phyloP scores from a whole-genome alignment of 2,888 invertebrate genomes.

The Cerastis rubricosa region DNA sequence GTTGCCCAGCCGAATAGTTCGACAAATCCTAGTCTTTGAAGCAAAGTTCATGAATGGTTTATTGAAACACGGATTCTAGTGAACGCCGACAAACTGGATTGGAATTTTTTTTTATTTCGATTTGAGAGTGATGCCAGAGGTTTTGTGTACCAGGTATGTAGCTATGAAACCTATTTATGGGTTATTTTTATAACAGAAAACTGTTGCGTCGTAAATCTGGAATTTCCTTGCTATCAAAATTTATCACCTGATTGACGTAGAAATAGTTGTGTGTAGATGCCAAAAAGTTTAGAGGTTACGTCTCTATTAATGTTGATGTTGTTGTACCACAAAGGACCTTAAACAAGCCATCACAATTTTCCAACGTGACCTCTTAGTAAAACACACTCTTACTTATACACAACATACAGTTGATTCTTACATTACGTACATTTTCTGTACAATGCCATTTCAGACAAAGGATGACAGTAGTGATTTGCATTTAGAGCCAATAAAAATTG shows the following conservation, averaged over 20 bases:
- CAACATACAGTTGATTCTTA: neutral
- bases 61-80: slow-evolving; percentile 18
- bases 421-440: neutral
- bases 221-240: slow-evolving; percentile 56
- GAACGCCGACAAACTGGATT: neutral
- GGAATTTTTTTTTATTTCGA: neutral
- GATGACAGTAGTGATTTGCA: neutral
- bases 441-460: neutral
- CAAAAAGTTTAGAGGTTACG: slow-evolving; percentile 26
- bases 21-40: slow-evolving; percentile 11
- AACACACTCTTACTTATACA: neutral
- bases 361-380: neutral
- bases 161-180: slow-evolving; percentile 35
- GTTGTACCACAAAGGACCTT: neutral
- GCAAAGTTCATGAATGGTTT: slow-evolving; percentile 27
- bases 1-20: neutral
- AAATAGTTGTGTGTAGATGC: slow-evolving; percentile 38
- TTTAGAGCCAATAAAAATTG: neutral
- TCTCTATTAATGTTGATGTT: slow-evolving; percentile 22
- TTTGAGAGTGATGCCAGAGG: neutral
- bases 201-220: slow-evolving; percentile 52
- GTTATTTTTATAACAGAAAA: slow-evolving; percentile 51
- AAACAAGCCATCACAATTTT: neutral
- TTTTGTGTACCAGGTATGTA: slow-evolving; percentile 5
- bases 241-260: slow-evolving; percentile 56